Evolutionary conservation across 1,140 invertebrate genomes (phyloP), one percentile per base, ranked within the genome.

Genomic region (Brachionus paranguensis): DNA sequence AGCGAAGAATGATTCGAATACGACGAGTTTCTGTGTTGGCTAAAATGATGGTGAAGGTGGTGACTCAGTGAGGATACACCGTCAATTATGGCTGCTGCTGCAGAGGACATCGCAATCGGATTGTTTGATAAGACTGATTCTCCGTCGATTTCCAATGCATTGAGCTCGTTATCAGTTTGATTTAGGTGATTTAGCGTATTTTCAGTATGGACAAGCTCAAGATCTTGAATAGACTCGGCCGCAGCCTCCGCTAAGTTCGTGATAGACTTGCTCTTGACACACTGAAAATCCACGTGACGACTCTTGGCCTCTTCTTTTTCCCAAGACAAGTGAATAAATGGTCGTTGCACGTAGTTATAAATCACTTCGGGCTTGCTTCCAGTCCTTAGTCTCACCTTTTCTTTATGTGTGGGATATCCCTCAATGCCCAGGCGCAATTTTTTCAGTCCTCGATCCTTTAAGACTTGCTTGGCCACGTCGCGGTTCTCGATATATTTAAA

Each of bases 401-500:
- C 97, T 88, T 98, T 99, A 90, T 99, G 96, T 1, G 97, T 99
- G 27, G 98, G 98, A 90, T 99, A 99, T 89, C 90, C 96, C 91
- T 99, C 98, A 81, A 99, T 99, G 8, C 98, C 97, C 27, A 99
- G 91, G n/a, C 96, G 92, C 85, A 99, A 99, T 88, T 99, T 99
- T 89, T 99, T 99, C 45, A 99, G 89, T 0, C 97, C 97, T 74
- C 97, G 91, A 88, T 99, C 97, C 88, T 98, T 98, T 91, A 99
- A 93, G 17, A 99, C 91, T 90, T 96, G 95, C 88, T 99, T 99
- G 2, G 97, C 97, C 10, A 99, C 97, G 89, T 99, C 97, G 85
- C 97, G 92, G 88, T 99, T 99, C 90, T 99, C 98, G 85, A 99
- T 98, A 89, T 99, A 99, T 88, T 99, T 98, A 91, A 99, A 99